These are phyloP conservation scores for Myzus persicae DNA, from an alignment of 1,140 invertebrate genomes.

Conservation along the genomic window DNA sequence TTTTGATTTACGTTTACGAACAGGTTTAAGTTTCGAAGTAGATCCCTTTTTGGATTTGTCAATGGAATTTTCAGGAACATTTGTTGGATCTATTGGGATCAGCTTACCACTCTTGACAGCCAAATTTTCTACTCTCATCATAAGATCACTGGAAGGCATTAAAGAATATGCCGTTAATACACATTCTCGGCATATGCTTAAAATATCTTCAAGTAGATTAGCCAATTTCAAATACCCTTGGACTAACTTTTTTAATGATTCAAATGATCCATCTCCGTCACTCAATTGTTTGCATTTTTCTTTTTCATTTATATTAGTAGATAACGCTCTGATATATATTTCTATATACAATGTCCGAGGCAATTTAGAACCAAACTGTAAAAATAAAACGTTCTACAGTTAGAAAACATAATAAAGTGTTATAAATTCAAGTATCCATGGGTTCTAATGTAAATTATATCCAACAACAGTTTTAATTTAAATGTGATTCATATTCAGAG, in stretches of 20 bases:
- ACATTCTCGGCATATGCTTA: conserved; percentile 70
- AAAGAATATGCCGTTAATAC: conserved; percentile 74
- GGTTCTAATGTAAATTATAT: neutral
- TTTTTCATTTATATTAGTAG: conserved; percentile 78
- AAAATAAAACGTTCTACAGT: conserved; percentile 60
- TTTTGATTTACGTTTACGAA: neutral
- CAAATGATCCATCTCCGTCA: conserved; percentile 67
- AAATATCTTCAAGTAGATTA: conserved; percentile 66
- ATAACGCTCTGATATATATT: conserved; percentile 76
- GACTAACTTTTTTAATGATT: conserved; percentile 68
- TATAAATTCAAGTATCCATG: neutral
- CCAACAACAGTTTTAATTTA: neutral
- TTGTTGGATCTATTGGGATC: neutral
- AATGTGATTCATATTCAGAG: neutral
- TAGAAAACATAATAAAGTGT: neutral
- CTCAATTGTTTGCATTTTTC: conserved; percentile 72
- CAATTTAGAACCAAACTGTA: conserved; percentile 71
- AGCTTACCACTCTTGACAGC: conserved; percentile 44
- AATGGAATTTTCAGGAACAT: conserved; percentile 6
- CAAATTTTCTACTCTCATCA: conserved; percentile 67
- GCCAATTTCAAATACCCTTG: conserved; percentile 70
- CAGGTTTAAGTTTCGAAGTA: neutral
- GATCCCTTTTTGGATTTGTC: neutral
- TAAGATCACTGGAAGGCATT: conserved; percentile 68
- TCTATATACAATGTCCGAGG: conserved; percentile 73